Evolutionary conservation across 2,888 invertebrate species (phyloP).

Genomic region (Rhagonycha fulva): DNA sequence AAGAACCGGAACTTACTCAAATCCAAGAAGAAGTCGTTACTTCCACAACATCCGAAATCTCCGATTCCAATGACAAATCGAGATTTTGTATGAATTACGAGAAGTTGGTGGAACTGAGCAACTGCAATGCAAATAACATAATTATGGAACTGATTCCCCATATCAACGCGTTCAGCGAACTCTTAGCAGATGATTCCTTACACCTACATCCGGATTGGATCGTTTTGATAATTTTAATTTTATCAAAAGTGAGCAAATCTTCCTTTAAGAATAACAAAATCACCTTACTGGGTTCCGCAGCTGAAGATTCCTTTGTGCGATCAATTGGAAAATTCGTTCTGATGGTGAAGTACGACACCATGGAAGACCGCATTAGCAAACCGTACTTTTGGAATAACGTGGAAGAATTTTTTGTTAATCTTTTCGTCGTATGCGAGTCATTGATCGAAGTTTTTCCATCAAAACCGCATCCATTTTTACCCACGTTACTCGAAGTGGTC

Average conservation of each 20-base stretch:
- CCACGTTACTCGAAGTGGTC: conserved; percentile 39
- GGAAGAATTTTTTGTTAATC: conserved; percentile 38
- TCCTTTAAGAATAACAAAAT: conserved; percentile 34
- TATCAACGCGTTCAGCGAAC: too few relatives aligned
- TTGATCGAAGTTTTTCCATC: conserved; percentile 48
- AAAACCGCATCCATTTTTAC: conserved; percentile 44
- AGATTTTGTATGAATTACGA: too few relatives aligned
- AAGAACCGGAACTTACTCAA: too few relatives aligned
- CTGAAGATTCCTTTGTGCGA: conserved; percentile 33
- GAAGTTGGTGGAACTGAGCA: too few relatives aligned
- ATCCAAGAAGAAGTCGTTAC: too few relatives aligned
- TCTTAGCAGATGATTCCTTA: too few relatives aligned
- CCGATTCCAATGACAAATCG: too few relatives aligned
- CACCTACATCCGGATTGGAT: neutral
- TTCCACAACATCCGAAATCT: too few relatives aligned
- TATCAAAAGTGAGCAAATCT: conserved; percentile 57
- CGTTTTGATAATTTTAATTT: conserved; percentile 43
- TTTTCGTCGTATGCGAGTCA: conserved; percentile 42
- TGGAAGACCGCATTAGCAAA: conserved; percentile 23
- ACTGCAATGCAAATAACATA: too few relatives aligned
- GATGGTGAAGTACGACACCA: conserved; percentile 27
- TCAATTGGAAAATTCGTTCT: conserved; percentile 35
- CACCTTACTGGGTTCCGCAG: conserved; percentile 32
- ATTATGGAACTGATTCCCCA: too few relatives aligned
- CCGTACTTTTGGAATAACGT: conserved; percentile 36